These are phyloP conservation scores for Lucilia cuprina DNA, from an alignment of 1,140 invertebrate genomes.

Conservation along the genomic window DNA sequence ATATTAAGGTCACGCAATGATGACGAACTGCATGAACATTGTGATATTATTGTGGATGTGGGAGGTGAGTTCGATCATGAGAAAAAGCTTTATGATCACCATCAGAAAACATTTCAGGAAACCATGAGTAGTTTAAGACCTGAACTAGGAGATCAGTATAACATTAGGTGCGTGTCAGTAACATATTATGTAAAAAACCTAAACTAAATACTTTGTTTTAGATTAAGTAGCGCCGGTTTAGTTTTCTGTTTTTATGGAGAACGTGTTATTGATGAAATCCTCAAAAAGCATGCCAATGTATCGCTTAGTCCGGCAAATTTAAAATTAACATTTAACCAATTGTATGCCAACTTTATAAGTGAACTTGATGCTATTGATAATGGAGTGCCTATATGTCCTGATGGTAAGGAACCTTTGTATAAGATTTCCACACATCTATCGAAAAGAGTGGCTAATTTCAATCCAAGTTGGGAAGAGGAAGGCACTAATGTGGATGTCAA, in stretches of 20 bases:
- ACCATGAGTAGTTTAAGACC: constrained; percentile 68
- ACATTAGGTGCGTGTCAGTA: constrained; percentile 64
- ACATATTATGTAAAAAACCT: no score
- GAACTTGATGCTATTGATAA: constrained; percentile 98
- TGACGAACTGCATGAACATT: constrained; percentile 73
- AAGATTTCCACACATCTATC: constrained; percentile 80
- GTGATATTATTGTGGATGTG: constrained; percentile 97
- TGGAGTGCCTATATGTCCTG: constrained; percentile 77
- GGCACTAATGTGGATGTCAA: constrained; percentile 62
- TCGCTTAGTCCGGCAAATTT: constrained; percentile 64
- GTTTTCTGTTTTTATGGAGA: constrained; percentile 92
- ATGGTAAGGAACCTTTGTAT: constrained; percentile 79
- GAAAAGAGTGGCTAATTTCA: constrained; percentile 77
- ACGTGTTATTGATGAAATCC: constrained; percentile 73
- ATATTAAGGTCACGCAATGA: constrained; percentile 77
- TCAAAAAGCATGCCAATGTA: constrained; percentile 60
- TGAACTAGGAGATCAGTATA: constrained; percentile 64
- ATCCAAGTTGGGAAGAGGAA: constrained; percentile 86
- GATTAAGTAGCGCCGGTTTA: constrained; percentile 94
- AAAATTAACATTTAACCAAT: constrained; percentile 75
- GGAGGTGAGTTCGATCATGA: constrained; percentile 86
- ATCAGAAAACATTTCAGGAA: constrained; percentile 79
- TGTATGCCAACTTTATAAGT: constrained; percentile 91
- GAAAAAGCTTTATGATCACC: constrained; percentile 90
- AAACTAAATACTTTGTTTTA: constrained; percentile 54